A percentile compares a stretch with the other conserved stretches of the same genome.
Conservation (phyloP, 1,140 invertebrate species). For the Lethrus apterus region DNA sequence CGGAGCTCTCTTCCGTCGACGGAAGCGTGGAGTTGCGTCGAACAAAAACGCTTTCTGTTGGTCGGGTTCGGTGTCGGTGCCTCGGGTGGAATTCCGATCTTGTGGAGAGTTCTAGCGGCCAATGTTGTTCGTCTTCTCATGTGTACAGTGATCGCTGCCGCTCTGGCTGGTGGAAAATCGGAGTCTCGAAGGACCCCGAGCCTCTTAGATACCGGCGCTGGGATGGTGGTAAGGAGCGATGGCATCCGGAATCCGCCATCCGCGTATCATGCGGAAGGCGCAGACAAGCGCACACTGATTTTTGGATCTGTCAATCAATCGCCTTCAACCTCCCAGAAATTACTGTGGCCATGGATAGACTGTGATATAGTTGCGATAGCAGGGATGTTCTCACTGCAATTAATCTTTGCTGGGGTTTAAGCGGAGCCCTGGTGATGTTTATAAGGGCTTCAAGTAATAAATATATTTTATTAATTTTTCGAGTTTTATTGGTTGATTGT, state of each 20-base stretch:
- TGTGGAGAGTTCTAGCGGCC: not conserved
- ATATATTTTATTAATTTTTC: too few relatives aligned
- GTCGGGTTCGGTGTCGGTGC: not conserved
- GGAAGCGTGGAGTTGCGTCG: conserved; percentile 16
- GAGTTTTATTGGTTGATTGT: too few relatives aligned
- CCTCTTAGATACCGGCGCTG: conserved; percentile 16
- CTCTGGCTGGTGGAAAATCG: not conserved
- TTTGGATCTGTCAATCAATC: conserved; percentile 6
- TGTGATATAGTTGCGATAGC: conserved; percentile 30
- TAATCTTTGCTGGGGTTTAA: conserved; percentile 35
- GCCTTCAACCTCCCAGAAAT: not conserved
- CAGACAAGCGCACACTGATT: conserved; percentile 29
- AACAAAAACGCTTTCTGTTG: conserved; percentile 20
- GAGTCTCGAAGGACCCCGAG: not conserved
- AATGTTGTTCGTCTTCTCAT: too few relatives aligned
- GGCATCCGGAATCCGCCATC: too few relatives aligned
- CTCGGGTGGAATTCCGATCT: not conserved
- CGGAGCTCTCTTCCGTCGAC: conserved; percentile 26
- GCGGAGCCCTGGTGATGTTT: too few relatives aligned
- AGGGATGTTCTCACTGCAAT: conserved; percentile 26
- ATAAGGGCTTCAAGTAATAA: conserved; percentile 15
- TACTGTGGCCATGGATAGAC: conserved; percentile 13
- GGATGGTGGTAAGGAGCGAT: conserved; percentile 17
- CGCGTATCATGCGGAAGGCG: conserved; percentile 33
- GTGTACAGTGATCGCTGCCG: not conserved